A percentile compares a stretch with the other conserved stretches of the same genome.
phyloP scores from a whole-genome alignment of 2,888 invertebrate species.

The Diaphora mendica region DNA sequence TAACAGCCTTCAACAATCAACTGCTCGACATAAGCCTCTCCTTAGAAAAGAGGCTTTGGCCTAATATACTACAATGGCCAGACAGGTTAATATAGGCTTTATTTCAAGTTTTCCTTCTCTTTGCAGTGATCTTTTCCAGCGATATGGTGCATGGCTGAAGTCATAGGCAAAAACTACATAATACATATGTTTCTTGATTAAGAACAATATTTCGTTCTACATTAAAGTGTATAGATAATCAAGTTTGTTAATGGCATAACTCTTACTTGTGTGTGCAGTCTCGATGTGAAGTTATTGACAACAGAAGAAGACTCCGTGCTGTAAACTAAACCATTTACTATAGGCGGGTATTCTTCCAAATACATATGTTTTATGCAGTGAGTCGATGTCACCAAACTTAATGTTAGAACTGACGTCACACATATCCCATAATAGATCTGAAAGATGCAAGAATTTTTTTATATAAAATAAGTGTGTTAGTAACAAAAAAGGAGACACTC shows the following conservation, averaged over 20 bases:
- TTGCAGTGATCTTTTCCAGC: too few relatives aligned
- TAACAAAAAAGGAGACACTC: background rate
- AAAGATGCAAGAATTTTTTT: conserved; percentile 23
- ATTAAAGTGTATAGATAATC: background rate
- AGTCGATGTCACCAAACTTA: conserved; percentile 97
- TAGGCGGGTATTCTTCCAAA: conserved; percentile 81
- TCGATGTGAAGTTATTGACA: conserved; percentile 69
- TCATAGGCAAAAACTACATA: too few relatives aligned
- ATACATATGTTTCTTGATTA: too few relatives aligned
- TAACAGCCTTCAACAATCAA: too few relatives aligned
- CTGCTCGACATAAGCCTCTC: too few relatives aligned
- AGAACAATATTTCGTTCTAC: too few relatives aligned
- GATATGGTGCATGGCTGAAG: too few relatives aligned
- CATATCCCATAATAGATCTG: conserved; percentile 96
- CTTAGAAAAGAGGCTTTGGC: too few relatives aligned
- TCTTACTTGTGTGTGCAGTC: conserved; percentile 71
- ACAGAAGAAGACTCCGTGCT: conserved; percentile 72
- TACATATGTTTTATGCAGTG: conserved; percentile 96
- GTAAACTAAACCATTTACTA: conserved; percentile 74
- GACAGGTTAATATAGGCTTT: too few relatives aligned
- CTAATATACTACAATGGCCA: too few relatives aligned
- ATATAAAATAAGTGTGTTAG: background rate
- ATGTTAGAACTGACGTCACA: conserved; percentile 94
- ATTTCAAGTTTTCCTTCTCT: too few relatives aligned
- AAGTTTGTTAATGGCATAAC: background rate